Percentiles rank a stretch among this genome's conserved stretches.
These are phyloP conservation scores for Oligia strigilis DNA, from an alignment of 2,888 invertebrate species.

Conservation along the genomic window DNA sequence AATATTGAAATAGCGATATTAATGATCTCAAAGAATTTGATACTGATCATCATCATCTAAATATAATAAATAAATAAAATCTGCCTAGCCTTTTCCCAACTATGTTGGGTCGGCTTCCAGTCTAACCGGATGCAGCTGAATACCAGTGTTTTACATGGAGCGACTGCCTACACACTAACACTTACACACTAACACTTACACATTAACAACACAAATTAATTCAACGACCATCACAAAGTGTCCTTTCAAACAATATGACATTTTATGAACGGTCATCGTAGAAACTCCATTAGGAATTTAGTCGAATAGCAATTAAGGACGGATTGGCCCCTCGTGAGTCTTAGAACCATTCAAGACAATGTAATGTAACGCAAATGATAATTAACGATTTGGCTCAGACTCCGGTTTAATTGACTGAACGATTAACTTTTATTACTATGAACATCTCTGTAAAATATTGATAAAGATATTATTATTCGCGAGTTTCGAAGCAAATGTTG, in stretches of 20 bases:
- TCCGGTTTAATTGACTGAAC: conserved; percentile 76
- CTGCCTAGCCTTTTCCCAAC: neutral
- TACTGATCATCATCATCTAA: neutral
- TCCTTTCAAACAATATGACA: conserved; percentile 52
- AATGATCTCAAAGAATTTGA: neutral
- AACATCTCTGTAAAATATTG: conserved; percentile 80
- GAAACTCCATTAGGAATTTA: conserved; percentile 55
- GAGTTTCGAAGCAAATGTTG: conserved; percentile 72
- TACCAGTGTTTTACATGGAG: neutral
- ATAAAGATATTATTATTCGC: conserved; percentile 75
- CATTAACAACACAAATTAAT: conserved; percentile 43
- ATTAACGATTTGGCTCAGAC: conserved; percentile 74
- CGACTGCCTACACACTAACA: neutral
- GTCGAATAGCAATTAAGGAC: conserved; percentile 64
- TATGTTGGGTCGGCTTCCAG: neutral
- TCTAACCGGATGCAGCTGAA: neutral
- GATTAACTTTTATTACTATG: conserved; percentile 79
- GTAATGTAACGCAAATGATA: conserved; percentile 72
- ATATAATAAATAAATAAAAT: no score
- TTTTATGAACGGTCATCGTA: conserved; percentile 53
- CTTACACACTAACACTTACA: neutral
- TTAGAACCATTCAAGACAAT: conserved; percentile 72
- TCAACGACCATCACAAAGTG: conserved; percentile 44
- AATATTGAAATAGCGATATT: neutral
- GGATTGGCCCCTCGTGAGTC: conserved; percentile 61